Evolutionary conservation across 2,797 vertebrate genomes (phyloP).

Genomic region (Dromococcyx pavoninus): DNA sequence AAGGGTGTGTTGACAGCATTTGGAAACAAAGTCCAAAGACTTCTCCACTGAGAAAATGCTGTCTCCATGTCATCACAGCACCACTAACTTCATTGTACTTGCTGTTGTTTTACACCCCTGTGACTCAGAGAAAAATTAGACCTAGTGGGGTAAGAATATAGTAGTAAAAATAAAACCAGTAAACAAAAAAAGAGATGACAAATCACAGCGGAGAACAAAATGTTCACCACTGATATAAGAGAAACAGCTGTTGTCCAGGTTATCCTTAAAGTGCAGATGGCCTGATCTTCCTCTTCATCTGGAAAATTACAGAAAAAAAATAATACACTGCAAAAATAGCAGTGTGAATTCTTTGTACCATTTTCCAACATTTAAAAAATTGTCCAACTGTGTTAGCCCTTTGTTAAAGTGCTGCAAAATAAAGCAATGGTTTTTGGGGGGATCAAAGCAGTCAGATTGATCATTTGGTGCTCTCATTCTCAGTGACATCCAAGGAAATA

Average conservation of each 20-base stretch:
- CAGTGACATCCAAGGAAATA: not conserved
- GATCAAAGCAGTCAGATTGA: not conserved
- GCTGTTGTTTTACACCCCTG: not conserved
- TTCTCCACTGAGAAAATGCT: not conserved
- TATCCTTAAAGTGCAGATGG: constrained; percentile 33
- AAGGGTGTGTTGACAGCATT: not conserved
- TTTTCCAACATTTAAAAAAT: not conserved
- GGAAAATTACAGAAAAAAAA: not conserved
- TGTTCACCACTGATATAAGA: not conserved
- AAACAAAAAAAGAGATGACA: not conserved
- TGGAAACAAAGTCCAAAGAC: not conserved
- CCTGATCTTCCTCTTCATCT: not conserved
- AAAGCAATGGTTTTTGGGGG: not conserved
- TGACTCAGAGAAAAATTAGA: not conserved
- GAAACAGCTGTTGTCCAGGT: constrained; percentile 37
- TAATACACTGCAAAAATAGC: not conserved
- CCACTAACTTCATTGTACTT: not conserved
- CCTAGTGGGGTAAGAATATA: not conserved
- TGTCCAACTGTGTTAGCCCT: not conserved
- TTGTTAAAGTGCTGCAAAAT: not conserved
- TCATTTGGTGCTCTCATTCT: not conserved
- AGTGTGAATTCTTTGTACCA: not conserved
- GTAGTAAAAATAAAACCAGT: not conserved
- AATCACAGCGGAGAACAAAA: constrained; percentile 15
- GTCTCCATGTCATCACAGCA: not conserved